A percentile compares a stretch with the other conserved stretches of the same genome.
Conservation (phyloP, 1,140 invertebrate genomes). For the Adelges cooleyi region DNA sequence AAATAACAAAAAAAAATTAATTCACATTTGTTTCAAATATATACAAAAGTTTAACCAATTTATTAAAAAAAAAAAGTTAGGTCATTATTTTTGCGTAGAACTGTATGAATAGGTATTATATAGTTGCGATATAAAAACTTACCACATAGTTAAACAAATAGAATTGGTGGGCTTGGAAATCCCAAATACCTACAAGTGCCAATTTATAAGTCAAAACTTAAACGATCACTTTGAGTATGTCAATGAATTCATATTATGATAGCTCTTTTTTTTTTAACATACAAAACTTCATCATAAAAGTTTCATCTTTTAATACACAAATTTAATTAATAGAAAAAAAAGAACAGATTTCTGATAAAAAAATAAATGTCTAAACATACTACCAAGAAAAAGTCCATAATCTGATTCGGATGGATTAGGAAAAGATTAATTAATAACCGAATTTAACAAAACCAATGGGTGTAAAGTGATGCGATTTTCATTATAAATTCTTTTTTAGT, state of each 20-base stretch:
- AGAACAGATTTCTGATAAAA: neutral
- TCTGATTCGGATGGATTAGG: slow-evolving; percentile 3
- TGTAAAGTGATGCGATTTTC: neutral
- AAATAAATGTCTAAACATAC: neutral
- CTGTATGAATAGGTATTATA: too few species aligned
- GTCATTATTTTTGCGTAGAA: too few species aligned
- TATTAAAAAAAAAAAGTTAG: neutral
- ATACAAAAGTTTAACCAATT: slow-evolving; percentile 8
- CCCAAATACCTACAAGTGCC: neutral
- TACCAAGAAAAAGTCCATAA: slow-evolving; percentile 3
- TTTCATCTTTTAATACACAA: neutral
- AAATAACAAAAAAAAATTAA: neutral
- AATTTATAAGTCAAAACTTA: slow-evolving; percentile 8
- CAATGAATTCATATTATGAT: slow-evolving; percentile 5
- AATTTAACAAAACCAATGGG: slow-evolving; percentile 9
- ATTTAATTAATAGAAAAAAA: slow-evolving; percentile 18
- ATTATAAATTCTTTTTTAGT: slow-evolving; percentile 43
- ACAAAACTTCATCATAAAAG: neutral
- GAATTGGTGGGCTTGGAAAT: slow-evolving; percentile 10
- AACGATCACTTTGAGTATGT: neutral
- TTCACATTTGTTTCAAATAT: slow-evolving; percentile 19
- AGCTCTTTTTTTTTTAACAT: neutral
- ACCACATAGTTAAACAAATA: slow-evolving; percentile 23
- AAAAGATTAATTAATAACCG: slow-evolving; percentile 14
- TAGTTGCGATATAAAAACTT: slow-evolving; percentile 8